These are phyloP conservation scores for Acanthurus leucopareius DNA, from an alignment of 2,797 vertebrate genomes.

Conservation along the genomic window DNA sequence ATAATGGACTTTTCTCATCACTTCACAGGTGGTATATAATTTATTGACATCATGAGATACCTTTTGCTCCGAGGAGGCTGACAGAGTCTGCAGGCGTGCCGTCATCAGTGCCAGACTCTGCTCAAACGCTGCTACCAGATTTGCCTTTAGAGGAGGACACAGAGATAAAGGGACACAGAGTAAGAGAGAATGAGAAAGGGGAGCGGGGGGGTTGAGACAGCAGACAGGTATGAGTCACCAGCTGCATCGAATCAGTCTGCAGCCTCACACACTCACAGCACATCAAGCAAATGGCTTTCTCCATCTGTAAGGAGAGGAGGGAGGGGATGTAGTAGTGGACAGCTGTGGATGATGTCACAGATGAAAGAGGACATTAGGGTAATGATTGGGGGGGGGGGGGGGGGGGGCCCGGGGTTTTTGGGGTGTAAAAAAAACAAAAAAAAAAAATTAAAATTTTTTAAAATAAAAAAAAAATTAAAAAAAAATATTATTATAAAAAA, in stretches of 20 bases:
- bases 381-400: slow-evolving; percentile 27
- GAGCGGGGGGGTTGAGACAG: slow-evolving; percentile 7
- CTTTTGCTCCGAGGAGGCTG: slow-evolving; percentile 95
- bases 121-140: slow-evolving; percentile 97
- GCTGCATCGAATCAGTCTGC: slow-evolving; percentile 42
- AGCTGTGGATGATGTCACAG: slow-evolving; percentile 66
- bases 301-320: slow-evolving; percentile 46
- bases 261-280: slow-evolving; percentile 49
- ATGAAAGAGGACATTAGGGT: slow-evolving; percentile 52
- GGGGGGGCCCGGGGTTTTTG: too few species aligned
- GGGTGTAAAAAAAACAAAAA: too few species aligned
- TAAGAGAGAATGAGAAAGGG: background rate
- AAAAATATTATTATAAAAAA: too few species aligned
- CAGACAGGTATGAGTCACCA: slow-evolving; percentile 62
- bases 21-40: background rate
- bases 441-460: background rate
- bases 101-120: slow-evolving; percentile 99
- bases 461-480: background rate
- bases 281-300: slow-evolving; percentile 61
- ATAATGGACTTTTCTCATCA: background rate
- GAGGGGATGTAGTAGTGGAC: slow-evolving; percentile 36
- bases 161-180: slow-evolving; percentile 27
- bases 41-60: slow-evolving; percentile 73
- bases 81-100: slow-evolving; percentile 93
- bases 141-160: slow-evolving; percentile 84